phyloP scores from a whole-genome alignment of 2,888 invertebrate genomes.

The Apamea epomidion region DNA sequence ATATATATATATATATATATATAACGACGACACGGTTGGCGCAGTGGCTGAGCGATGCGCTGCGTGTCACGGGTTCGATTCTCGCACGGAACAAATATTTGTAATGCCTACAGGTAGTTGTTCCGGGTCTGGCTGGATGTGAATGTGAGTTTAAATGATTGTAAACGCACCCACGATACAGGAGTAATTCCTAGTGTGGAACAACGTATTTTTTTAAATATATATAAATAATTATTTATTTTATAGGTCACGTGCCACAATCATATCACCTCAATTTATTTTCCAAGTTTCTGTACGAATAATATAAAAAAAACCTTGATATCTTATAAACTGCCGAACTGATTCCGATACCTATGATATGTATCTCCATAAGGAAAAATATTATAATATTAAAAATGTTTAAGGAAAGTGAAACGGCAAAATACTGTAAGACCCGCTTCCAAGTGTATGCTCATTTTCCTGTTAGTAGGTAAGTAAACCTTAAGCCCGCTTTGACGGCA shows the following conservation, averaged over 20 bases:
- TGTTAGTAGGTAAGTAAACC: constrained; percentile 21
- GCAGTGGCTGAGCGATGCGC: no score
- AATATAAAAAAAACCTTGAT: constrained; percentile 21
- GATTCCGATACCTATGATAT: constrained; percentile 23
- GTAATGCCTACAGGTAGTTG: no score
- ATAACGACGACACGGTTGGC: no score
- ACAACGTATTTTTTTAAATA: no score
- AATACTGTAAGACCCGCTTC: constrained; percentile 23
- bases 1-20: no score
- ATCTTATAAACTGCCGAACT: constrained; percentile 28
- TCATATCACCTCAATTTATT: not conserved
- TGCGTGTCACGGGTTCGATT: no score
- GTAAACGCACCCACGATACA: no score
- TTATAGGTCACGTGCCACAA: not conserved
- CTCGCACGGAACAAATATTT: no score
- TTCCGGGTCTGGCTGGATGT: no score
- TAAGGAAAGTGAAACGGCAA: constrained; percentile 38
- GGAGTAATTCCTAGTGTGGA: no score
- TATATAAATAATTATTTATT: not conserved
- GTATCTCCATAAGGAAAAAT: constrained; percentile 30
- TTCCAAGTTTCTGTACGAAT: not conserved
- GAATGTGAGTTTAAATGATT: no score
- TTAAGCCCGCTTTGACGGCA: constrained; percentile 26
- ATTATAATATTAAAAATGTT: constrained; percentile 38
- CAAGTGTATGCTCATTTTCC: constrained; percentile 45